These are phyloP conservation scores for Stenurella melanura DNA, from an alignment of 2,888 invertebrate genomes.

Conservation along the genomic window DNA sequence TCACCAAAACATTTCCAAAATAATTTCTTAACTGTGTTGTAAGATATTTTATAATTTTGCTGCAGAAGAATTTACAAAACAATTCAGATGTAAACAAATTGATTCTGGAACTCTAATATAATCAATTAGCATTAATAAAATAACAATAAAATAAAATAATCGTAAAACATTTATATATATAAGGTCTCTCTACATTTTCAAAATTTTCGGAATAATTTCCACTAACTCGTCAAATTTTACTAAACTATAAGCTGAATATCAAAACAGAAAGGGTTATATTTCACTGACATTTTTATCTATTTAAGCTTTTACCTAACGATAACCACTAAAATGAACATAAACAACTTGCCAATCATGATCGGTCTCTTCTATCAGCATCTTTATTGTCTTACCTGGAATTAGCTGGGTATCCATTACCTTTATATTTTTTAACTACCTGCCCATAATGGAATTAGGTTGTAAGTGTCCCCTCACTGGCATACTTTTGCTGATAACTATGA, in stretches of 20 bases:
- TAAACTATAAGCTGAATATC: not conserved
- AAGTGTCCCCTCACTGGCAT: slow-evolving; percentile 10
- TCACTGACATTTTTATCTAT: slow-evolving; percentile 26
- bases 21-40: no score
- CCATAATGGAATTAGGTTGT: slow-evolving; percentile 35
- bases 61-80: no score
- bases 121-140: no score
- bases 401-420: slow-evolving; percentile 28
- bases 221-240: no score
- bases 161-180: no score
- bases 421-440: slow-evolving; percentile 25
- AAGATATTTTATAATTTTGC: no score
- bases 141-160: no score
- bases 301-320: slow-evolving; percentile 30
- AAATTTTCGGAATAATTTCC: no score
- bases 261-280: slow-evolving; percentile 7
- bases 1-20: no score
- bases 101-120: no score
- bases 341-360: slow-evolving; percentile 33
- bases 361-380: slow-evolving; percentile 16
- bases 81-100: no score
- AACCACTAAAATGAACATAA: slow-evolving; percentile 21
- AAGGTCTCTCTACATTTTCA: no score
- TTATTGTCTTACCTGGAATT: slow-evolving; percentile 37
- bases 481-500: slow-evolving; percentile 27